Conservation (phyloP, 2,113 vertebrate species). For the Microcebus murinus region DNA sequence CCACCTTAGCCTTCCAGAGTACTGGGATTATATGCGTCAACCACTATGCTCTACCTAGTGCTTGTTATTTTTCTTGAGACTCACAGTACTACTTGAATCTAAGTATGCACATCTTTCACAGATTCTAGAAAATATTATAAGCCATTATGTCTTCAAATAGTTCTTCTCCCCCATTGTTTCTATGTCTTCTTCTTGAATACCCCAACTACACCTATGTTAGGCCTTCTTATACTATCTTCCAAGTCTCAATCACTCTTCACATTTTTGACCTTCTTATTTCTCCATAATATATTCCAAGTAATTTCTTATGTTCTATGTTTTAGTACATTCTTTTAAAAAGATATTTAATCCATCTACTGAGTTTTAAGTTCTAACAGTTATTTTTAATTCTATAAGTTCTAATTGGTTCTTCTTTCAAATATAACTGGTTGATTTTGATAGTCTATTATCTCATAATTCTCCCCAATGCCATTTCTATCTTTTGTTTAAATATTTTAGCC, state of each 20-base stretch:
- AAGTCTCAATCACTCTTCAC: neutral
- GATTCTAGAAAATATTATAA: constrained; percentile 11
- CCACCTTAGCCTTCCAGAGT: too few species aligned
- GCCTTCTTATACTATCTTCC: neutral
- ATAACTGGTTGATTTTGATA: neutral
- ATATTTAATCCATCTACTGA: neutral
- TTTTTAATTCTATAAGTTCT: neutral
- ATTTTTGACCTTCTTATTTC: constrained; percentile 15
- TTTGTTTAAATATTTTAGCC: neutral
- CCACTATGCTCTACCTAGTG: neutral
- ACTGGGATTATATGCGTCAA: too few species aligned
- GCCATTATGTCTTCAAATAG: constrained; percentile 3
- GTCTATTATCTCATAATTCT: neutral
- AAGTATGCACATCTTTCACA: neutral
- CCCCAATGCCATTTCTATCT: neutral
- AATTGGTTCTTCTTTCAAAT: neutral
- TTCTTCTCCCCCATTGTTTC: neutral
- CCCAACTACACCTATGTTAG: neutral
- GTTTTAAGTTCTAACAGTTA: neutral
- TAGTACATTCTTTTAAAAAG: neutral
- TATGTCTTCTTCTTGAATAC: neutral
- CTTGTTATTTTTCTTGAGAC: neutral
- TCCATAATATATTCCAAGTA: neutral
- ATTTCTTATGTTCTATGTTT: neutral
- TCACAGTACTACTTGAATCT: neutral